Base-by-base conservation (phyloP, 1,140 invertebrate species). In the Helicoverpa armigera region DNA sequence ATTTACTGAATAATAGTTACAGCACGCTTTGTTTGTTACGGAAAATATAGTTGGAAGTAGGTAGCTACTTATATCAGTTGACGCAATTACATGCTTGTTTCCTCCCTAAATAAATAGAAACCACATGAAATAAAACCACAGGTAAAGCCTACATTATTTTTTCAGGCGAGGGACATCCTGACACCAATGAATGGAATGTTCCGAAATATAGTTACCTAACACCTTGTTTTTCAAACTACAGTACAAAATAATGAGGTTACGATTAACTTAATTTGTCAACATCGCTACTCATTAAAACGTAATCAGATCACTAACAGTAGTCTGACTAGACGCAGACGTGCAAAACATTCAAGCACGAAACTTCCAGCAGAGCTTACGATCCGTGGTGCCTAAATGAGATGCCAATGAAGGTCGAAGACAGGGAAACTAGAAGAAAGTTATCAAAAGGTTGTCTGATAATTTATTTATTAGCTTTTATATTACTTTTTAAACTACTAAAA, bases 221-320 rank as follows among this genome's bases (percentile, higher is more conserved):
- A 23, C 13, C 23, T 69, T 69, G 65, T 69, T 69, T 67, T 69
- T 69, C 43, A 69, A 50, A 23, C 43, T 50, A 69, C n/a, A 18
- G 35, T 50, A 12, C 18, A 50, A 11, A 67, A 67, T 67, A 67
- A 69, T 69, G 65, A 69, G 65, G 65, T 69, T 69, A 69, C 65
- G 43, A 69, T 69, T 50, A 50, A 12, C 50, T 18, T 50, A 69
- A 69, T 69, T 69, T 50, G 65, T 69, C 43, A 69, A 69, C 65
- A 69, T 18, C 16, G 65, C 23, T 18, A 69, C 65, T 69, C 43
- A 18, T 69, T 69, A 69, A 69, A 69, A 69, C 43, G 65, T 50
- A 69, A 69, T 69, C 65, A 69, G 65, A 11, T n/a, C 12, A 50
- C 58, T 31, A 61, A 61, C 58, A 29, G 50, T 43, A 50, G n/a